Percentiles rank a stretch among this genome's conserved stretches.
These are phyloP conservation scores for Drosophila bifasciata DNA, from an alignment of 1,140 invertebrate species.

Conservation along the genomic window DNA sequence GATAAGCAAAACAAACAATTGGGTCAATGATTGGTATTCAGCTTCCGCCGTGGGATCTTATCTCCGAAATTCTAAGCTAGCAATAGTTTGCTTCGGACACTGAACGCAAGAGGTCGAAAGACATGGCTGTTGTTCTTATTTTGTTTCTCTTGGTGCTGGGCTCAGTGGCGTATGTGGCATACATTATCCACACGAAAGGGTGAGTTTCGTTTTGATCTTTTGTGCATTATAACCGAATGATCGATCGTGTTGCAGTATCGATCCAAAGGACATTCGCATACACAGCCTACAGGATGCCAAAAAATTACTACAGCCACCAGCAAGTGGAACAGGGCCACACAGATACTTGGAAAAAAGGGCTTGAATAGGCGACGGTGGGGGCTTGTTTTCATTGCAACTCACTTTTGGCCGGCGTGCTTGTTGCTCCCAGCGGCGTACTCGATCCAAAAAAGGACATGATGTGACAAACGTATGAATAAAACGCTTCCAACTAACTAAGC, in stretches of 20 bases:
- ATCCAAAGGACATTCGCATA: slow-evolving; percentile 58
- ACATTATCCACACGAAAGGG: slow-evolving; percentile 56
- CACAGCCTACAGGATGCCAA: slow-evolving; percentile 53
- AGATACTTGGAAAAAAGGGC: slow-evolving; percentile 64
- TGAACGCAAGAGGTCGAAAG: slow-evolving; percentile 9
- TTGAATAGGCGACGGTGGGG: slow-evolving; percentile 2
- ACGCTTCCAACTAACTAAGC: neutral
- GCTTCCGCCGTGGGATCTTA: slow-evolving; percentile 48
- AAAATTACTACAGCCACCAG: slow-evolving; percentile 43
- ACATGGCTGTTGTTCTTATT: slow-evolving; percentile 33
- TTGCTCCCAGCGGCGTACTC: slow-evolving; percentile 77
- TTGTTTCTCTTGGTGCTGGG: slow-evolving; percentile 27
- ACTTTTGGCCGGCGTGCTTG: slow-evolving; percentile 83
- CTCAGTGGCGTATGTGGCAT: slow-evolving; percentile 42
- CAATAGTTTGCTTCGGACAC: slow-evolving; percentile 30
- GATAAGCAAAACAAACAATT: slow-evolving; percentile 50
- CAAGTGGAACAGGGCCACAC: slow-evolving; percentile 20
- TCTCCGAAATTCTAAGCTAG: slow-evolving; percentile 13
- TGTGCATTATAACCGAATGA: neutral
- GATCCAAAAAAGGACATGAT: slow-evolving; percentile 78
- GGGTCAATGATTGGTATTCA: slow-evolving; percentile 40
- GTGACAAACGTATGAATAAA: neutral
- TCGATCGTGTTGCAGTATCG: slow-evolving; percentile 38
- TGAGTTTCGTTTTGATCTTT: slow-evolving; percentile 11
- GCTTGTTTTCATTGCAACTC: slow-evolving; percentile 39